Conservation (phyloP, 1,140 invertebrate genomes). For the Parapsyche elsis region DNA sequence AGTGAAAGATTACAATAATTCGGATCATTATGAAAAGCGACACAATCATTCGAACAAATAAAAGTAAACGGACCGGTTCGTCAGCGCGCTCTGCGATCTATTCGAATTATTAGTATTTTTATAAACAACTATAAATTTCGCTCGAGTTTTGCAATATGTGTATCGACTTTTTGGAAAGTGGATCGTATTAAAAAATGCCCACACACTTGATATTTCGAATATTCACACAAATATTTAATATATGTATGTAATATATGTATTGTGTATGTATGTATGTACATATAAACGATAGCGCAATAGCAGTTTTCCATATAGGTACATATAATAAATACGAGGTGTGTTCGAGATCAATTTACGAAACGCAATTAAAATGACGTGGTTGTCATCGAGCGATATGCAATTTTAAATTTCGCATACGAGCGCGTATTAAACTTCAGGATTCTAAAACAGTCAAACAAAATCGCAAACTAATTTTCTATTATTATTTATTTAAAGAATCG, state of each 20-base stretch:
- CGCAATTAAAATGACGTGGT: too few relatives aligned
- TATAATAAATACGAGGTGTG: too few relatives aligned
- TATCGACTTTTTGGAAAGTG: constrained; percentile 7
- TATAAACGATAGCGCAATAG: neutral
- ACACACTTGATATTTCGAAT: neutral
- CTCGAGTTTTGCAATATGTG: constrained; percentile 10
- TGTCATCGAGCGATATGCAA: too few relatives aligned
- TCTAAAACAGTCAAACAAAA: too few relatives aligned
- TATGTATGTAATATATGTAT: neutral
- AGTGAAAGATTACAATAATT: constrained; percentile 1
- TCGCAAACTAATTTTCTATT: too few relatives aligned
- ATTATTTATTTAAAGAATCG: too few relatives aligned
- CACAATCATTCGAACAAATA: neutral
- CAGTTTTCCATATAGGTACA: too few relatives aligned
- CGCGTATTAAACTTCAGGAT: too few relatives aligned
- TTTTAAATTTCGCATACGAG: too few relatives aligned
- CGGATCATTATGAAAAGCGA: constrained; percentile 17
- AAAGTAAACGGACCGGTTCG: constrained; percentile 5
- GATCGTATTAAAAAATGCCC: neutral
- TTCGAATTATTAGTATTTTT: neutral
- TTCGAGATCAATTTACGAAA: too few relatives aligned
- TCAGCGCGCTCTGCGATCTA: neutral
- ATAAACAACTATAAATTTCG: constrained; percentile 3
- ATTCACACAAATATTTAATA: neutral
- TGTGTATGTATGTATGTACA: neutral